Percentiles rank a stretch among this genome's conserved stretches.
phyloP scores from a whole-genome alignment of 2,888 invertebrate genomes.

The Leptinotarsa juncta region DNA sequence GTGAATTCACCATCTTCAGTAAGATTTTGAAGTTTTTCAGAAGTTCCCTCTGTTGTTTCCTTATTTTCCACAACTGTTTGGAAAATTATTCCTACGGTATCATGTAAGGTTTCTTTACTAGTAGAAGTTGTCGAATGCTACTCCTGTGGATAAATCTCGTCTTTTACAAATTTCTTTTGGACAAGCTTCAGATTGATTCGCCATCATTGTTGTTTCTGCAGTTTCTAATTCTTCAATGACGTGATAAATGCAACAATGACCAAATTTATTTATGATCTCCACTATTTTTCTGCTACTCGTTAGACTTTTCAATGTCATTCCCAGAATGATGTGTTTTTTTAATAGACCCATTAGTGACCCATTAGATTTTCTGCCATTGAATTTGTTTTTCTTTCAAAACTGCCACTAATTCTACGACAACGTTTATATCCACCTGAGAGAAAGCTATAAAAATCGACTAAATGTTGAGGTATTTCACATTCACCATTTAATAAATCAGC shows the following conservation, averaged over 20 bases:
- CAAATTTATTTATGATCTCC: constrained; percentile 54
- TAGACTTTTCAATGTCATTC: constrained; percentile 50
- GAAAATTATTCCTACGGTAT: constrained; percentile 44
- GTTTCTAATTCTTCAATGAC: constrained; percentile 57
- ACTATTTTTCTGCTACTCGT: constrained; percentile 51
- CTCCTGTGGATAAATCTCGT: constrained; percentile 48
- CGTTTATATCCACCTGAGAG: constrained; percentile 23
- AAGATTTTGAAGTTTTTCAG: no score
- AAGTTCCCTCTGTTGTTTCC: constrained; percentile 30
- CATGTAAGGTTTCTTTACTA: constrained; percentile 53
- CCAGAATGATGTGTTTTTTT: constrained; percentile 36
- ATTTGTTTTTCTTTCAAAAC: constrained; percentile 19
- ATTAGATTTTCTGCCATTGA: constrained; percentile 50
- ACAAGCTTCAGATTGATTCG: constrained; percentile 44
- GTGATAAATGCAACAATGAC: constrained; percentile 53
- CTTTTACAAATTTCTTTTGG: constrained; percentile 49
- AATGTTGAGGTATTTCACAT: constrained; percentile 24
- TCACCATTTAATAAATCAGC: constrained; percentile 32
- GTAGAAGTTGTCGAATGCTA: constrained; percentile 54
- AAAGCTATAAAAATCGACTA: constrained; percentile 31
- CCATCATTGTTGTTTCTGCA: constrained; percentile 46
- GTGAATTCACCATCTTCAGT: no score
- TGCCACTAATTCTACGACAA: background rate
- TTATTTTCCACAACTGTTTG: constrained; percentile 43
- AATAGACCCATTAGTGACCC: constrained; percentile 29